A percentile compares a stretch with the other conserved stretches of the same genome.
These are phyloP conservation scores for Etheostoma spectabile DNA, from an alignment of 2,113 vertebrate genomes.

Conservation along the genomic window DNA sequence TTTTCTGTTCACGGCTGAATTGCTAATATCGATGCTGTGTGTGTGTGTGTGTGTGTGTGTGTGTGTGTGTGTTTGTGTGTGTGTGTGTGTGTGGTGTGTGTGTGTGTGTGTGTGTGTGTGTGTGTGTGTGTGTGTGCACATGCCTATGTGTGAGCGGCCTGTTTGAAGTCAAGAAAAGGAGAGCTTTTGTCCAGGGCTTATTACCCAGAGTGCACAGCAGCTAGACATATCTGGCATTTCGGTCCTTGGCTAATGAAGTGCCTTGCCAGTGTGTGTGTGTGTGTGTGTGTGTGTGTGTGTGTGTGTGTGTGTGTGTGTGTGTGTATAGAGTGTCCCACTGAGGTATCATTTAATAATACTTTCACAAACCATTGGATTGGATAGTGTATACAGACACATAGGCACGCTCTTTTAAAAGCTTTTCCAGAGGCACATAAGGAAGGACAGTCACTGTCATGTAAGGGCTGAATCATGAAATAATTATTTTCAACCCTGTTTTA, in stretches of 20 bases:
- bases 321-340: slow-evolving; percentile 4
- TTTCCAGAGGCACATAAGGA: background rate
- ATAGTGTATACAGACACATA: slow-evolving; percentile 12
- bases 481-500: slow-evolving; percentile 5
- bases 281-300: slow-evolving; percentile 15
- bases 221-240: slow-evolving; percentile 57
- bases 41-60: slow-evolving; percentile 7
- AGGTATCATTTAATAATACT: slow-evolving; percentile 37
- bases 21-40: slow-evolving; percentile 24
- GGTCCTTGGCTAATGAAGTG: slow-evolving; percentile 66
- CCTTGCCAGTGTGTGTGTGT: slow-evolving; percentile 37
- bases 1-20: slow-evolving; percentile 44
- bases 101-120: slow-evolving; percentile 32
- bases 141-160: slow-evolving; percentile 11
- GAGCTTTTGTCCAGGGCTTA: slow-evolving; percentile 50
- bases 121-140: background rate
- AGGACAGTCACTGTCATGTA: background rate
- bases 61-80: background rate
- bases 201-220: slow-evolving; percentile 60
- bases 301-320: slow-evolving; percentile 9
- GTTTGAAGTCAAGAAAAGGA: slow-evolving; percentile 41
- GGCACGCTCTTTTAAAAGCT: slow-evolving; percentile 9
- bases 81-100: slow-evolving; percentile 1
- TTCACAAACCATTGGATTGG: slow-evolving; percentile 40
- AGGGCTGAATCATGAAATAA: background rate